Conservation (phyloP, 1,140 invertebrate species). For the Drosophila varians region DNA sequence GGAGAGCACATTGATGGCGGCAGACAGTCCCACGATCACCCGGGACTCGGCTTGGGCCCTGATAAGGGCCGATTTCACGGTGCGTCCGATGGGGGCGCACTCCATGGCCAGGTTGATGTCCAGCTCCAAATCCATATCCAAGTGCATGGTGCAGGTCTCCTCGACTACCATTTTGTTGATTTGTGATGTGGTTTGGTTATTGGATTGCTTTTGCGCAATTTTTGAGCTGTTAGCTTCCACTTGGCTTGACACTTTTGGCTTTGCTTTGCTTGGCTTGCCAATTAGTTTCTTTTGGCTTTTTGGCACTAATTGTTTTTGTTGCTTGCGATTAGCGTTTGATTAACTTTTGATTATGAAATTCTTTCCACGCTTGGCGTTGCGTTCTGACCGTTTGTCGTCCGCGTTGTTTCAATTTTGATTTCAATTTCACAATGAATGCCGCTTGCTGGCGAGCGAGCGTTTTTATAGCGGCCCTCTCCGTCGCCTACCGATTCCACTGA, state of each 20-base stretch:
- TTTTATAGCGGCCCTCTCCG: slow-evolving; percentile 78
- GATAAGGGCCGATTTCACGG: slow-evolving; percentile 85
- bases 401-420: slow-evolving; percentile 83
- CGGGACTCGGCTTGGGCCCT: slow-evolving; percentile 86
- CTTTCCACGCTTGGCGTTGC: slow-evolving; percentile 70
- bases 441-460: slow-evolving; percentile 23
- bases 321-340: slow-evolving; percentile 36
- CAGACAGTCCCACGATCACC: slow-evolving; percentile 86
- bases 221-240: slow-evolving; percentile 48
- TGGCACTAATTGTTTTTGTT: slow-evolving; percentile 22
- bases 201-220: slow-evolving; percentile 20
- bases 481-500: slow-evolving; percentile 42
- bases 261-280: not conserved
- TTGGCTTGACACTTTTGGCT: slow-evolving; percentile 42
- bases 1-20: slow-evolving; percentile 86
- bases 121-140: slow-evolving; percentile 44
- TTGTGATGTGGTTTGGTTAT: slow-evolving; percentile 25
- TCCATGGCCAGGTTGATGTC: slow-evolving; percentile 54
- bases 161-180: slow-evolving; percentile 79
- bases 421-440: slow-evolving; percentile 83
- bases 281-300: slow-evolving; percentile 33
- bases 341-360: slow-evolving; percentile 83
- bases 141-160: slow-evolving; percentile 67
- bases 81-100: slow-evolving; percentile 84
- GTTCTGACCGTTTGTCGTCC: slow-evolving; percentile 55